Conservation (phyloP, 2,888 invertebrate species). For the Aphodius sticticus region DNA sequence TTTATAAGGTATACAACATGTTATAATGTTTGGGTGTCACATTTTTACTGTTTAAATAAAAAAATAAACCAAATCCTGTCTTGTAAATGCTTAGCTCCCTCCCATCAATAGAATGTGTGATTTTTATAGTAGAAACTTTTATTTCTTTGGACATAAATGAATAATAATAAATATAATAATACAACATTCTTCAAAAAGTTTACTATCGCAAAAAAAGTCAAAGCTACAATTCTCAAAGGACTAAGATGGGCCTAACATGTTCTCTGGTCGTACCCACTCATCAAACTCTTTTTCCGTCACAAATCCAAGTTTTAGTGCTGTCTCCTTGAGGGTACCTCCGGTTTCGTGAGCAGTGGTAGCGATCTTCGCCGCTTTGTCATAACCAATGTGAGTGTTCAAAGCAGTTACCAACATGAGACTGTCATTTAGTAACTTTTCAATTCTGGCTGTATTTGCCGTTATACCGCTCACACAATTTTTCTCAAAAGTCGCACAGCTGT, state of each 20-base stretch:
- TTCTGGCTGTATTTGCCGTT: conserved; percentile 60
- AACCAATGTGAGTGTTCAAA: conserved; percentile 95
- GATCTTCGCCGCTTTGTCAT: conserved; percentile 93
- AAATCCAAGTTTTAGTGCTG: conserved; percentile 83
- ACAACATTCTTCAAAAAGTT: too few species aligned
- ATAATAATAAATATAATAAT: too few species aligned
- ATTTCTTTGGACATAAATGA: too few species aligned
- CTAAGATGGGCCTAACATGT: conserved; percentile 68
- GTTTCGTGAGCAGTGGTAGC: conserved; percentile 95
- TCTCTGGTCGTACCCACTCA: conserved; percentile 84
- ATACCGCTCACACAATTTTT: conserved; percentile 66
- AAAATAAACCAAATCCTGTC: background rate
- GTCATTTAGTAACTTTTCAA: conserved; percentile 64
- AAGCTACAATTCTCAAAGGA: background rate
- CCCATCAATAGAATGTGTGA: too few species aligned
- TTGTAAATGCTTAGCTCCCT: too few species aligned
- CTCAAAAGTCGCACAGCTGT: conserved; percentile 73
- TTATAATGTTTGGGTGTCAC: conserved; percentile 35
- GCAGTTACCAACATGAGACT: conserved; percentile 97
- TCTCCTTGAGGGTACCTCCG: conserved; percentile 83
- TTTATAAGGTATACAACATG: conserved; percentile 23
- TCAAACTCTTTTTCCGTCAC: conserved; percentile 86
- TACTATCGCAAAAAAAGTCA: too few species aligned
- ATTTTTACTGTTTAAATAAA: conserved; percentile 21
- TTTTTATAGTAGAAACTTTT: too few species aligned